Base-by-base conservation (phyloP, 2,888 invertebrate species). In the Athalia rosae region DNA sequence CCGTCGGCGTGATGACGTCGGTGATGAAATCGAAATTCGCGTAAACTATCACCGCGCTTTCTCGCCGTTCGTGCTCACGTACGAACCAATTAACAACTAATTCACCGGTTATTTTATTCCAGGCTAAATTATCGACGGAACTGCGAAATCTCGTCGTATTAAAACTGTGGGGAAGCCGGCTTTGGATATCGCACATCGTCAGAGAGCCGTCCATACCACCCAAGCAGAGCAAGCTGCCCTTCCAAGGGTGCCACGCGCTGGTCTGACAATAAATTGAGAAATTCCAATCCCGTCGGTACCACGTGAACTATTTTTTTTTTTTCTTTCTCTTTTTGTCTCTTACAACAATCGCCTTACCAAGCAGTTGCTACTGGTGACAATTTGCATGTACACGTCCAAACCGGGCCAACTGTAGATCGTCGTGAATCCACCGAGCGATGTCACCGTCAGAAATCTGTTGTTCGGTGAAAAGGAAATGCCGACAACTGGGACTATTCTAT, bases 91-190 rank as follows among this genome's bases (percentile, higher is more conserved):
- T 83, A 3, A 88, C 88, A 76, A 88, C 79, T 73, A 88, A 79
- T 76, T 88, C 88, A n/a, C 85, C 86, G 58, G 84, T 87, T 3
- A 83, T 77, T 71, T 85, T 86, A 73, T 87, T 88, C 84, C 88
- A 88, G 5, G 79, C 77, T 61, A 88, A 69, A 62, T 82, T 79
- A 53, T 85, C 82, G 63, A 88, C 83, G n/a, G 76, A 48, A 59
- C 84, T 83, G 8, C 77, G 11, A 43, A 85, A 84, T 4, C 78
- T 43, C 3, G 85, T 78, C 59, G 78, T 77, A 45, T 83, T 83
- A 76, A 81, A 84, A 56, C 82, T 82, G n/a, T 82, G 50, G 13
- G 81, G 80, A 5, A 76, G 73, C 41, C 79, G 79, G 58, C 78
- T 83, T 77, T 83, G 84, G 61, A 86, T 79, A 79, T 87, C 83